Base-by-base conservation (phyloP, 2,797 vertebrate genomes). In the Mormyrus proboscirostris region DNA sequence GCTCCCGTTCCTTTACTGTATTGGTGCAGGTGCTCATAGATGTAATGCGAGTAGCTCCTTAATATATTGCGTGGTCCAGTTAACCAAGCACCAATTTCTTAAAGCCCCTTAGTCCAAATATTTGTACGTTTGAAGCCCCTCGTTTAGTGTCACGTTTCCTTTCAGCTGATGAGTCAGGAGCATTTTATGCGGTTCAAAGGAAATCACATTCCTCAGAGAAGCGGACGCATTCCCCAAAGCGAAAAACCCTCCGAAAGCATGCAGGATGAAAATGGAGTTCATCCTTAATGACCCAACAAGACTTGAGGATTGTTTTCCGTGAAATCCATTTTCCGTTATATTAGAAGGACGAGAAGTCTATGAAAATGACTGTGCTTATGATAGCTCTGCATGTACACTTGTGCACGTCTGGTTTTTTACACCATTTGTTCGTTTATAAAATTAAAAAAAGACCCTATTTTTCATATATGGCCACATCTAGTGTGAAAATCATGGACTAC, bases 281-380 rank as follows among this genome's bases (percentile, higher is more conserved):
- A 90, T 86, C 92, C 90, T 90, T 93, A 93, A 94, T 91, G 92
- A 94, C 92, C 91, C 87, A 79, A 89, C 92, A 90, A 93, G 92
- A 92, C 90, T 85, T 55, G 29, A 41, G 88, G 85, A 86, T 57
- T 89, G 89, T 59, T 91, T 88, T 83, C 88, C 76, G 87, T 90
- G 79, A 88, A 86, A 92, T 91, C 90, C 90, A 86, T 91, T 86
- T 86, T 55, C 47, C 38, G 6, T 53, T 59, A 51, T 73, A 89
- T 69, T 73, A 86, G 86, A 89, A 47, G 14, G 44, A 83, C 38
- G 41, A 84, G 22, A 84, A 84, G n/a, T 29, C n/a, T 84, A 84
- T 29, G 47, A 14, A 84, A 50, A 84, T 55, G 25, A 62, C 38
- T n/a, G 86, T 9, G 19, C 44, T 10, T 38, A 25, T 57, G 25